A percentile compares a stretch with the other conserved stretches of the same genome.
Evolutionary conservation across 2,797 vertebrate genomes (phyloP).

Genomic region (Enteromius fasciolatus): DNA sequence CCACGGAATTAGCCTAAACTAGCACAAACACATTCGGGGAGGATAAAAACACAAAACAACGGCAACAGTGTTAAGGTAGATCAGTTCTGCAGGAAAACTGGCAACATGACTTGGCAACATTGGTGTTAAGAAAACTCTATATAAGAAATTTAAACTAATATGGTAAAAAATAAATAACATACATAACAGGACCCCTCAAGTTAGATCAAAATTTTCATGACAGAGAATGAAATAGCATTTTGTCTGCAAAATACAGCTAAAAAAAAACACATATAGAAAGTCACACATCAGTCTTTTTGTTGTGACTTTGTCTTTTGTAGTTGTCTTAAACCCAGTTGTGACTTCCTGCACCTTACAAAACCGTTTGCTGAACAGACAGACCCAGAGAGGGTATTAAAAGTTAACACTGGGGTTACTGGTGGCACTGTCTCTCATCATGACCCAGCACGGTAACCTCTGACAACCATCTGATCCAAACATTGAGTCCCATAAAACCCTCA

Average conservation of each 20-base stretch:
- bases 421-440: conserved; percentile 37
- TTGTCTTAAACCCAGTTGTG: conserved; percentile 8
- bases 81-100: no score
- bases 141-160: no score
- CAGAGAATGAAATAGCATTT: conserved; percentile 1
- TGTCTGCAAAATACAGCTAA: neutral
- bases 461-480: conserved; percentile 38
- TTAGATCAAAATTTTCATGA: no score
- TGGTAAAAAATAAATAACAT: no score
- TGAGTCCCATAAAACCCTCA: conserved; percentile 32
- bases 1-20: no score
- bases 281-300: neutral
- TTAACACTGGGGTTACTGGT: conserved; percentile 29
- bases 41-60: no score
- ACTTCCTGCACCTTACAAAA: conserved; percentile 18
- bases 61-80: no score
- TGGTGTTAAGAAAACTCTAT: no score
- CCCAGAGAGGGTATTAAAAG: conserved; percentile 44
- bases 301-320: neutral
- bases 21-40: no score
- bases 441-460: conserved; percentile 39
- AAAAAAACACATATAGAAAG: conserved; percentile 15
- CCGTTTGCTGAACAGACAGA: conserved; percentile 28
- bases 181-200: no score
- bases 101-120: no score